phyloP scores from a whole-genome alignment of 2,113 vertebrate species.

The Chloebia gouldiae region DNA sequence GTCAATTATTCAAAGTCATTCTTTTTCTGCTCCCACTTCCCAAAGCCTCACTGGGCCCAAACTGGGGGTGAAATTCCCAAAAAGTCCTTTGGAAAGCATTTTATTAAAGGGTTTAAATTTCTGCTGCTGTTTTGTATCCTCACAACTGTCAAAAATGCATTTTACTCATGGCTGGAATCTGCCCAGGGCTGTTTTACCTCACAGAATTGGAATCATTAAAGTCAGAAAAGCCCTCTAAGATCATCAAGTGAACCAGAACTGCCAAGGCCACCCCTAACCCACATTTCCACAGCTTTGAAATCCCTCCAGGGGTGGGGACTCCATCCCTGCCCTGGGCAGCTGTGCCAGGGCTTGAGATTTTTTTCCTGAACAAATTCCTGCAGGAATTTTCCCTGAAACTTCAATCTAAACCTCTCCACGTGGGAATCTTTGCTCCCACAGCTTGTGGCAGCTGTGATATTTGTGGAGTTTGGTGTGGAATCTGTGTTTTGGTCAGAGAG shows the following conservation, averaged over 20 bases:
- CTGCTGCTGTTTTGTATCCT: not conserved
- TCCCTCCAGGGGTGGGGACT: not conserved
- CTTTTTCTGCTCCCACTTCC: not conserved
- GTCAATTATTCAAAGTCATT: not conserved
- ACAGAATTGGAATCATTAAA: accelerated
- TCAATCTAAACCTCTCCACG: not conserved
- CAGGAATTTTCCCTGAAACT: not conserved
- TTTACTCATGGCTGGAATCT: not conserved
- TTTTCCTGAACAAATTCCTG: not conserved
- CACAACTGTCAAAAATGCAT: not conserved
- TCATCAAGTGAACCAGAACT: not conserved
- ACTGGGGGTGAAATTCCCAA: not conserved
- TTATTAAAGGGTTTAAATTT: not conserved
- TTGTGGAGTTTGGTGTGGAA: not conserved
- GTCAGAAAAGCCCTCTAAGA: not conserved
- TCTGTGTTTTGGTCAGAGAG: not conserved
- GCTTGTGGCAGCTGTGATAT: not conserved
- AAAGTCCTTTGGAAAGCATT: not conserved
- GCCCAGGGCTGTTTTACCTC: not conserved
- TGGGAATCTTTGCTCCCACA: not conserved
- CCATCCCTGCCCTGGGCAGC: not conserved
- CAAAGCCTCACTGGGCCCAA: not conserved
- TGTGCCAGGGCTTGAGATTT: not conserved
- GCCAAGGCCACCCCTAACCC: not conserved
- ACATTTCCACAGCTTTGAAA: not conserved